Percentiles rank a stretch among this genome's conserved stretches.
Evolutionary conservation across 2,888 invertebrate species (phyloP).

Genomic region (Trissoscelio sp.): DNA sequence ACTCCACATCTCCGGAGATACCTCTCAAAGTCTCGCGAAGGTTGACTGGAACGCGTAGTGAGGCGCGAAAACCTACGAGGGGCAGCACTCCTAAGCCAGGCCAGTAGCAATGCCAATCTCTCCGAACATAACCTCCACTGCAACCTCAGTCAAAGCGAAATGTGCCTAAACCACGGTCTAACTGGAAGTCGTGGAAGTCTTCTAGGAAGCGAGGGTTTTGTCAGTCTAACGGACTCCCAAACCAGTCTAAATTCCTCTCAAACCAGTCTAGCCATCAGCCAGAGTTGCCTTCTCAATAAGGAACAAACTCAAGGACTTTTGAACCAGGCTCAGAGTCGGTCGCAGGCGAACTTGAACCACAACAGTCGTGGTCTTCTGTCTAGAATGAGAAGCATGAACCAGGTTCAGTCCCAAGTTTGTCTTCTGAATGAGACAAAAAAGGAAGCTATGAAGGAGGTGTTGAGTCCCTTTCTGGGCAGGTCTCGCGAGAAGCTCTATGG

Average conservation of each 20-base stretch:
- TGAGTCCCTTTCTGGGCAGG: constrained; percentile 80
- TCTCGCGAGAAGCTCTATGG: constrained; percentile 84
- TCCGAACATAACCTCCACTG: constrained; percentile 72
- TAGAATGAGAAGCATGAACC: constrained; percentile 79
- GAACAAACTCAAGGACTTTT: constrained; percentile 82
- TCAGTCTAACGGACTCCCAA: constrained; percentile 79
- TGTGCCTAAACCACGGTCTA: constrained; percentile 81
- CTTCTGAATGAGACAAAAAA: constrained; percentile 74
- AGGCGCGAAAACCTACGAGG: constrained; percentile 80
- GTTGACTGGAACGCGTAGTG: constrained; percentile 84
- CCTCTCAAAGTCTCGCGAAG: constrained; percentile 84
- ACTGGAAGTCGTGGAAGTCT: constrained; percentile 77
- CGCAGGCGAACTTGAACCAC: constrained; percentile 79
- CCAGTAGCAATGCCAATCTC: constrained; percentile 78
- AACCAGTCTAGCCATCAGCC: constrained; percentile 79
- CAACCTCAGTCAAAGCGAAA: constrained; percentile 83
- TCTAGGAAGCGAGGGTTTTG: constrained; percentile 78
- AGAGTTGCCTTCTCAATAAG: constrained; percentile 80
- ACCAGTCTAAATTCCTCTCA: constrained; percentile 79
- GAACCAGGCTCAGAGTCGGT: constrained; percentile 80
- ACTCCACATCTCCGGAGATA: constrained; percentile 83
- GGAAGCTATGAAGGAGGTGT: constrained; percentile 64
- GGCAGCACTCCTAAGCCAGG: constrained; percentile 80
- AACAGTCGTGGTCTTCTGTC: constrained; percentile 78
- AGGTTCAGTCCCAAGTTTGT: constrained; percentile 82